Percentiles rank a stretch among this genome's conserved stretches.
Conservation (phyloP, 2,888 invertebrate species). For the Merodon equestris region DNA sequence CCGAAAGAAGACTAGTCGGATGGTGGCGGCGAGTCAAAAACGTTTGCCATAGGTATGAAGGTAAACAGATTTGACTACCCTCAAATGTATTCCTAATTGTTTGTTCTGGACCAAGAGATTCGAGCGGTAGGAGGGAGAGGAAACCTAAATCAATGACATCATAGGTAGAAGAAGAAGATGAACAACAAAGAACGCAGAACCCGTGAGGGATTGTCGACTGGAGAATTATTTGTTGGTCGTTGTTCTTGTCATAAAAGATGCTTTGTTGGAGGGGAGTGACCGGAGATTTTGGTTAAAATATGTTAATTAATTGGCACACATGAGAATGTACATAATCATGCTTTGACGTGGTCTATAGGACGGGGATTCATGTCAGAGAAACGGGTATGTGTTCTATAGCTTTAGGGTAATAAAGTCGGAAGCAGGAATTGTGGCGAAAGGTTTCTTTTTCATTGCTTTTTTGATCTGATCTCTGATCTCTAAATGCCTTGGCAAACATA, state of each 20-base stretch:
- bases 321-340: no score
- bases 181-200: not conserved
- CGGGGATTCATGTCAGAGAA: no score
- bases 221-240: no score
- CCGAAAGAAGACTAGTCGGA: constrained; percentile 20
- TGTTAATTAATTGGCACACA: constrained; percentile 30
- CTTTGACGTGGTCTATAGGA: no score
- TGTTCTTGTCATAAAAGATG: no score
- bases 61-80: not conserved
- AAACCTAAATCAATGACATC: not conserved
- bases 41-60: not conserved
- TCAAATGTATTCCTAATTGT: constrained; percentile 8
- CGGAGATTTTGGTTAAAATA: constrained; percentile 23
- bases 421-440: no score
- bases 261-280: not conserved
- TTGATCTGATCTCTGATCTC: no score
- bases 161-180: not conserved
- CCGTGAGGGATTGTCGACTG: no score
- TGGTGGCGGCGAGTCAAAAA: not conserved
- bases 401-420: no score
- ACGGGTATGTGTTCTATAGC: no score
- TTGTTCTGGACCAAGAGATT: constrained; percentile 9
- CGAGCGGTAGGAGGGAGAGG: not conserved
- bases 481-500: no score
- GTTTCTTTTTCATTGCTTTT: no score